These are phyloP conservation scores for Tragelaphus buxtoni DNA, from an alignment of 2,113 vertebrate species.

Conservation along the genomic window DNA sequence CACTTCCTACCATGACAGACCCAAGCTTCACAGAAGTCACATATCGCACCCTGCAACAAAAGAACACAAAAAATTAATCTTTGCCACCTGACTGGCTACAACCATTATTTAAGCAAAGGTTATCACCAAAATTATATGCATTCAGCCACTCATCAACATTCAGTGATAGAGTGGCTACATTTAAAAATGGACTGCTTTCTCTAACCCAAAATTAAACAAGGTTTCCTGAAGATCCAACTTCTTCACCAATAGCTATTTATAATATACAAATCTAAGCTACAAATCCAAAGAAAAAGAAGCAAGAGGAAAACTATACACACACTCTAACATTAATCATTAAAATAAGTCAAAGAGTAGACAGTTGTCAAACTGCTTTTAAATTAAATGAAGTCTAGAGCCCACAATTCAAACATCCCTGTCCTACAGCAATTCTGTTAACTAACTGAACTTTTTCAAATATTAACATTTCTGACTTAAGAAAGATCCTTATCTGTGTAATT, in stretches of 20 bases:
- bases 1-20: slow-evolving; percentile 97
- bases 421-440: slow-evolving; percentile 5
- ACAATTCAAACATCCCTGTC: neutral
- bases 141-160: neutral
- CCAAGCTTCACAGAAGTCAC: slow-evolving; percentile 99
- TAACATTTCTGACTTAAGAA: neutral
- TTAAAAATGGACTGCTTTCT: neutral
- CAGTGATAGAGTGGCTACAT: neutral
- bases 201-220: neutral
- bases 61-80: neutral
- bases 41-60: slow-evolving; percentile 91
- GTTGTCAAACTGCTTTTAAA: neutral
- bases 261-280: neutral
- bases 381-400: neutral
- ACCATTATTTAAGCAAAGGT: neutral
- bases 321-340: neutral
- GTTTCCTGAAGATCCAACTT: neutral
- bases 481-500: neutral
- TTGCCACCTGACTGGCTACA: neutral
- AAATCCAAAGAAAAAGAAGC: neutral
- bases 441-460: neutral
- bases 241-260: neutral
- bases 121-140: neutral
- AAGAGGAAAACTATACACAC: neutral
- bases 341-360: neutral